These are phyloP conservation scores for Scaptomyza caliginosa DNA, from an alignment of 2,888 invertebrate genomes.

Conservation along the genomic window DNA sequence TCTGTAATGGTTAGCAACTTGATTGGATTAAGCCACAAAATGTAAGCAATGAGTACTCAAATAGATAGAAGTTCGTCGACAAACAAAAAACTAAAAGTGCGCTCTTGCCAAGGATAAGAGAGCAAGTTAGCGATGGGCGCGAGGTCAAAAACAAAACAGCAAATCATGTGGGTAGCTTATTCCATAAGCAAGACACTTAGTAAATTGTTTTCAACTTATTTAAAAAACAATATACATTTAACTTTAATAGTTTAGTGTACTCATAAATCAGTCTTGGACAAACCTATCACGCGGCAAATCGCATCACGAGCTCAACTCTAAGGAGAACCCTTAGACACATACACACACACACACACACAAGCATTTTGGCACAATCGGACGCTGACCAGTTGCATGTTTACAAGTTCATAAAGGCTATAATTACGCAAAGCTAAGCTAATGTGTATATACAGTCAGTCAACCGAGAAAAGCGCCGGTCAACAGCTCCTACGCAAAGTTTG, in stretches of 20 bases:
- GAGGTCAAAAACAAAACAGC: neutral
- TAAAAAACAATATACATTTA: neutral
- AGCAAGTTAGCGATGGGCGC: conserved; percentile 5
- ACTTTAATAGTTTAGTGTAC: too few relatives aligned
- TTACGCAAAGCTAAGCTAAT: conserved; percentile 46
- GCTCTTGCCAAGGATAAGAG: conserved; percentile 42
- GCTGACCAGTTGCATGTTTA: conserved; percentile 68
- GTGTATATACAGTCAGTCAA: conserved; percentile 46
- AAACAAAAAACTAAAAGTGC: neutral
- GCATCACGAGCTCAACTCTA: conserved; percentile 2
- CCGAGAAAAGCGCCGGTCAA: conserved; percentile 58
- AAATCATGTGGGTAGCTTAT: neutral
- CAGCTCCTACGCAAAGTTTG: conserved; percentile 34
- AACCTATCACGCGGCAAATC: neutral
- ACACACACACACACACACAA: neutral
- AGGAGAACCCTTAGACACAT: neutral
- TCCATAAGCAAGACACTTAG: neutral
- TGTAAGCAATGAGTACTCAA: conserved; percentile 30
- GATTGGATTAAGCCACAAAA: conserved; percentile 65
- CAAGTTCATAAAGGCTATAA: conserved; percentile 48
- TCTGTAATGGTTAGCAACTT: conserved; percentile 64
- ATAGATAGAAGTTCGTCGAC: conserved; percentile 32
- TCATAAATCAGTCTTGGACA: neutral
- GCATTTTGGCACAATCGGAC: conserved; percentile 1
- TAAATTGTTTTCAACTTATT: too few relatives aligned